Percentiles rank a stretch among this genome's conserved stretches.
These are phyloP conservation scores for Ginglymostoma cirratum DNA, from an alignment of 2,113 vertebrate species.

Conservation along the genomic window DNA sequence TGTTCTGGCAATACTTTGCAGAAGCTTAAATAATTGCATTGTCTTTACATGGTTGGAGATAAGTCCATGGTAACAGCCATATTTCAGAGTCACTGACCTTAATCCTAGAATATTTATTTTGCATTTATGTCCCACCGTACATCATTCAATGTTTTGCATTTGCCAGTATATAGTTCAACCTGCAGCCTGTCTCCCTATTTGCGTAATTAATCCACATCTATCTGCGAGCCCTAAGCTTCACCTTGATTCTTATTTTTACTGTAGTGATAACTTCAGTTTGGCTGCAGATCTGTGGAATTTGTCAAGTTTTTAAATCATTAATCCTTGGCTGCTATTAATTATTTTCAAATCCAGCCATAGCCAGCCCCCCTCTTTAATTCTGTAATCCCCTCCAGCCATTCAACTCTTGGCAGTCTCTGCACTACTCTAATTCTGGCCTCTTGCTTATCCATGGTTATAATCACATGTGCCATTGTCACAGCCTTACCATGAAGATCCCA, in stretches of 20 bases:
- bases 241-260: not conserved
- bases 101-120: not conserved
- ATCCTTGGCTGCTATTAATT: not conserved
- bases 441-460: not conserved
- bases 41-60: not conserved
- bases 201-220: not conserved
- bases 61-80: not conserved
- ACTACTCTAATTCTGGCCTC: not conserved
- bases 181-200: not conserved
- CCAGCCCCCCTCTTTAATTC: not conserved
- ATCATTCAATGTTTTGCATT: not conserved
- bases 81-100: not conserved
- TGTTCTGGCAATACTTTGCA: not conserved
- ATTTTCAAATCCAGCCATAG: not conserved
- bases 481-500: not conserved
- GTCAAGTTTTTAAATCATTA: not conserved
- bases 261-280: not conserved
- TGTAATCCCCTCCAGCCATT: not conserved
- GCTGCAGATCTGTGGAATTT: not conserved
- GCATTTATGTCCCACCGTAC: not conserved
- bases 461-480: not conserved
- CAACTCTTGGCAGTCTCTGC: not conserved
- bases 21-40: not conserved
- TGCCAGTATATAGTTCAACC: not conserved
- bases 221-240: not conserved